Evolutionary conservation across 2,888 invertebrate genomes (phyloP), one percentile per base, ranked within the genome.

Genomic region (Mythimna albipuncta): DNA sequence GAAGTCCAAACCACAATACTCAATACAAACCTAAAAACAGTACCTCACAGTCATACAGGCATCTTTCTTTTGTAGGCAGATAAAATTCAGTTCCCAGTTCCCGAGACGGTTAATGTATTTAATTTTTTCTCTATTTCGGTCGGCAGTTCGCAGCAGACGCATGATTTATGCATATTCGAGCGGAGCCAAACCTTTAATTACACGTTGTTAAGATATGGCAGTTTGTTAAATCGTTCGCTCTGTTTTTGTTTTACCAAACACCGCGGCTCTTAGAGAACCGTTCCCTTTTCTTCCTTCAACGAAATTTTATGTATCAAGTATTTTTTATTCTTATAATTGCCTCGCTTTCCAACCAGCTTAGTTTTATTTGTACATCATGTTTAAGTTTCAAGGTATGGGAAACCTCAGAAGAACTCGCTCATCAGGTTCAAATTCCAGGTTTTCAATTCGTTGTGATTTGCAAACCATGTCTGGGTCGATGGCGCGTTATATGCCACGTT

Each of bases 161-260:
- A 95, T 96, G 96, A 96, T 96, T 96, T 96, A 96, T 96, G 96
- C 96, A 96, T 95, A 95, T 95, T 91, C 95, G 93, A 95, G 92
- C 92, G 93, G 93, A 91, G 93, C 94, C 95, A 94, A 95, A 95
- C 96, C 96, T 96, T 96, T 96, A 96, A 96, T 96, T 96, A 96
- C 94, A 95, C 91, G 96, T 96, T 96, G 96, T 96, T 96, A 96
- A 96, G 95, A 96, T 96, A 96, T 96, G 96, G 95, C 96, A 96
- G 96, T 96, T 96, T 95, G 96, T 96, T 96, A 96, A 95, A 96
- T 94, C 93, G 93, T 94, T 94, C 89, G 89, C 89, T 85, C 87
- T 92, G 93, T 94, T 95, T 96, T 96, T 96, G 96, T 96, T 96
- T 96, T 93, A 93, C 90, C 91, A 92, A 93, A 93, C 91, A 89